Percentiles rank a stretch among this genome's conserved stretches.
These are phyloP conservation scores for Drosophila sechellia DNA, from an alignment of 1,140 invertebrate species.

Conservation along the genomic window DNA sequence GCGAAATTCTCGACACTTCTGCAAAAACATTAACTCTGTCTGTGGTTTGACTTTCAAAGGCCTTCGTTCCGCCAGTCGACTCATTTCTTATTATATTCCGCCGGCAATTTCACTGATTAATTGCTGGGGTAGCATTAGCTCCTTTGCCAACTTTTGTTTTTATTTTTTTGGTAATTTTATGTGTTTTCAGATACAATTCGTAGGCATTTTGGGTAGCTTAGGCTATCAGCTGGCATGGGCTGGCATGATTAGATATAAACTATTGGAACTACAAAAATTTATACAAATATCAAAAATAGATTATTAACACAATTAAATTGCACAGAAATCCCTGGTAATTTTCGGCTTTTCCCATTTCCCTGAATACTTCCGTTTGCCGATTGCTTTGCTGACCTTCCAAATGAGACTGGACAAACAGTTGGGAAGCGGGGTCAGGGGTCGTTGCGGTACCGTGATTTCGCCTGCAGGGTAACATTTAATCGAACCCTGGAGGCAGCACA, in stretches of 20 bases:
- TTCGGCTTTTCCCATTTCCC: not conserved
- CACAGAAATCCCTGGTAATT: no score
- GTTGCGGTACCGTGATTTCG: not conserved
- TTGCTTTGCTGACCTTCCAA: conserved; percentile 9
- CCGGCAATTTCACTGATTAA: conserved; percentile 69
- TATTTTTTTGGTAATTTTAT: conserved; percentile 29
- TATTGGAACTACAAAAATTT: not conserved
- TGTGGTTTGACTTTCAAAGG: conserved; percentile 32
- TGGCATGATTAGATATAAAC: no score
- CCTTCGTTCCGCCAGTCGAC: conserved; percentile 20
- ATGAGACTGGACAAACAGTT: not conserved
- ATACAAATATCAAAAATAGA: not conserved
- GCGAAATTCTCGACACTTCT: not conserved
- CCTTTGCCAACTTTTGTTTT: conserved; percentile 2
- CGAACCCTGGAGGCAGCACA: conserved; percentile 27
- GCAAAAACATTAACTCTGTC: not conserved
- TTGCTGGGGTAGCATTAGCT: conserved; percentile 56
- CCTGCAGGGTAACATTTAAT: conserved; percentile 43
- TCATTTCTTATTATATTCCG: conserved; percentile 50
- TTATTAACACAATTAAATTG: not conserved
- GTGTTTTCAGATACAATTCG: conserved; percentile 3
- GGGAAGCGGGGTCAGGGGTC: not conserved
- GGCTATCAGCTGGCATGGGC: not conserved
- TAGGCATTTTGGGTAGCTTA: not conserved
- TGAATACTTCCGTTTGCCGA: not conserved